Base-by-base conservation (phyloP, 30 jellyfish, hydroid and myxozoan genomes). In the Pelagia noctiluca region DNA sequence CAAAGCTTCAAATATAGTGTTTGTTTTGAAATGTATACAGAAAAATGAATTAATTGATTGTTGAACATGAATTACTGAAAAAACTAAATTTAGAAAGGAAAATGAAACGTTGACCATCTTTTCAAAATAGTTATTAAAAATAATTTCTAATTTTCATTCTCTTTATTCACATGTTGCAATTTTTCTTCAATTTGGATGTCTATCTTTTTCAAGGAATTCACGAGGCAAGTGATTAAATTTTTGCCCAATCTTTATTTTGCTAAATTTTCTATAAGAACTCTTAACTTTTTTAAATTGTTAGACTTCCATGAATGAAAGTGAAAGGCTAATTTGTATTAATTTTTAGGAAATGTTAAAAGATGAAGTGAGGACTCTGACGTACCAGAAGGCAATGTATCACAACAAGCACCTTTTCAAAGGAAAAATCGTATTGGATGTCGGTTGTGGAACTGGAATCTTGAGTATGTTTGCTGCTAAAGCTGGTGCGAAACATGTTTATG, bases 371-470 rank as follows among this genome's bases (percentile, higher is more conserved):
- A 95, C 99, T 30, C 35, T 89, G 78, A 90, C 98, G 38, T 95
- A 95, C 75, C 92, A 96, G 29, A 85, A 95, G 4, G 89, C 99
- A 30, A 95, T 95, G 98, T 95, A 89, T 79, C 96, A 90, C 76
- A 95, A 95, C 77, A 85, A 81, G 61, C 97, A 95, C 61, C 79
- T 95, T 79, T 95, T 95, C 79, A 89, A 90, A 72, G 99, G 77
- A 35, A 95, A 95, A 78, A 67, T 95, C 30, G 99, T 95, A 0
- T 84, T 95, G 36, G 99, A 95, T 88, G 99, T 95, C 74, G 99
- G 99, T 32, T 95, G 99, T 83, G 99, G 99, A 49, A 95, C 99
- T 50, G 99, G 99, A 13, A 95, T 95, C 48, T 79, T 95, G 29
- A 50, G 98, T 75, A 89, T 95, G 97, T 95, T 95, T 90, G 99